Conservation (phyloP, 1,140 invertebrate genomes). For the Apis dorsata region DNA sequence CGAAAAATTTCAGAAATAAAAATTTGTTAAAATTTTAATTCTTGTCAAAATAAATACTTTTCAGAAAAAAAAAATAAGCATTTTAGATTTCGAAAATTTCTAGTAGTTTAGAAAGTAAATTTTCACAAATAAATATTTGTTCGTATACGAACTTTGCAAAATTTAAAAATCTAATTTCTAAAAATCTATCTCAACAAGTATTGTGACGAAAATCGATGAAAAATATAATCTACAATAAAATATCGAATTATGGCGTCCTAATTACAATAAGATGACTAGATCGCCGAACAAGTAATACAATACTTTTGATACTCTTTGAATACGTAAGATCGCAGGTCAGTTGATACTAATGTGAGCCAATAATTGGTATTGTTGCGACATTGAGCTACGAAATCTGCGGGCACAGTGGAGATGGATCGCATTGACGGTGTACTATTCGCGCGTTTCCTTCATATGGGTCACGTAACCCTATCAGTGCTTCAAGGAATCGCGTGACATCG, state of each 20-base stretch:
- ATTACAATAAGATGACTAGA: background rate
- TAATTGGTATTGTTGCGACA: constrained; percentile 64
- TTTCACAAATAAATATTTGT: too few species aligned
- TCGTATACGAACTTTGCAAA: too few species aligned
- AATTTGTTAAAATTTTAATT: too few species aligned
- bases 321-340: constrained; percentile 34
- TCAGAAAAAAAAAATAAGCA: too few species aligned
- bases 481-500: constrained; percentile 54
- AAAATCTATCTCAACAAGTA: background rate
- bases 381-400: constrained; percentile 63
- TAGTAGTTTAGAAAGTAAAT: too few species aligned
- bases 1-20: too few species aligned
- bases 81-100: too few species aligned
- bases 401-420: constrained; percentile 24
- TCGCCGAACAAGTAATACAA: background rate
- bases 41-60: too few species aligned
- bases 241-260: constrained; percentile 1
- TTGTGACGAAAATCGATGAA: background rate
- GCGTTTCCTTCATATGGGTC: constrained; percentile 58
- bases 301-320: background rate
- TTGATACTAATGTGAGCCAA: constrained; percentile 50
- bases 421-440: constrained; percentile 26
- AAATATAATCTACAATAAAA: background rate
- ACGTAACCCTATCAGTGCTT: constrained; percentile 65
- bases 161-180: too few species aligned